Conservation (phyloP, 2,113 vertebrate genomes). For the Regulus satrapa region DNA sequence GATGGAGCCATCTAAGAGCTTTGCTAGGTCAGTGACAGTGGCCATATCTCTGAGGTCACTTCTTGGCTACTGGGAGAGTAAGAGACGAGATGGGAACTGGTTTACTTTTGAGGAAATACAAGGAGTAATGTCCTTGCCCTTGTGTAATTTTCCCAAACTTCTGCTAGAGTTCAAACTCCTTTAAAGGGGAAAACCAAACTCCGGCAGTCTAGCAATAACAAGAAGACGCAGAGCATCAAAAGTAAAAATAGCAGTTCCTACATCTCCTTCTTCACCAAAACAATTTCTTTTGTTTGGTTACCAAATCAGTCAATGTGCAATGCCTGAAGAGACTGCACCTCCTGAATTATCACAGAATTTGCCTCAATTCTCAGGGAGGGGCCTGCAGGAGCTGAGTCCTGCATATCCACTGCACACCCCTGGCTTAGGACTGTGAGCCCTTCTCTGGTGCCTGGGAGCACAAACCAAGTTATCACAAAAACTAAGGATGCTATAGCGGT, state of each 20-base stretch:
- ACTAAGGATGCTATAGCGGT: neutral
- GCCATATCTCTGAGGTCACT: neutral
- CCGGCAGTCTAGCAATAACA: neutral
- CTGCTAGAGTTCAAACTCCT: neutral
- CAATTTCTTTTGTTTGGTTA: neutral
- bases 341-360: neutral
- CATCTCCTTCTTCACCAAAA: neutral
- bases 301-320: neutral
- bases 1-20: neutral
- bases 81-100: neutral
- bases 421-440: neutral
- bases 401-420: rapidly evolving
- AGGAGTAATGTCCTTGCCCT: neutral
- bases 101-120: neutral
- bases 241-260: neutral
- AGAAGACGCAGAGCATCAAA: neutral
- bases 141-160: neutral
- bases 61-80: neutral
- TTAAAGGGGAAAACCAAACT: neutral
- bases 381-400: neutral
- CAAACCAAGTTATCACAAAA: neutral
- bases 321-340: neutral
- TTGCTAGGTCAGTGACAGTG: rapidly evolving
- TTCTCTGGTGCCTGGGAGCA: neutral
- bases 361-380: neutral